phyloP scores from a whole-genome alignment of 1,140 invertebrate genomes.

The Streblospio benedicti region DNA sequence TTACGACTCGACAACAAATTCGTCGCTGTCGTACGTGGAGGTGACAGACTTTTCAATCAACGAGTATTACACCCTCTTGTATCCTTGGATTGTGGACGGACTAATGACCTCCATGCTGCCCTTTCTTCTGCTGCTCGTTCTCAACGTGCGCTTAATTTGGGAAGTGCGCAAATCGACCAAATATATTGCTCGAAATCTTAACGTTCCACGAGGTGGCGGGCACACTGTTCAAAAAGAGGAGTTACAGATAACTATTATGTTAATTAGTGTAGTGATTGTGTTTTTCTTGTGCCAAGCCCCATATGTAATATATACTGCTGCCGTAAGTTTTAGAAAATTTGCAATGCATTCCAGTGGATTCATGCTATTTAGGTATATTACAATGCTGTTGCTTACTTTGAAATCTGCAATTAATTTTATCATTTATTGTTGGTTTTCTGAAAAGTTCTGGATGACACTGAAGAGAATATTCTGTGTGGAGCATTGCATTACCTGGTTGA shows the following conservation, averaged over 20 bases:
- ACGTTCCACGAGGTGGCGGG: slow-evolving; percentile 17
- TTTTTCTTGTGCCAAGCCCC: slow-evolving; percentile 67
- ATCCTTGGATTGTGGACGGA: slow-evolving; percentile 57
- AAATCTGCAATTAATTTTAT: slow-evolving; percentile 66
- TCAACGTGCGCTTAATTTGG: slow-evolving; percentile 62
- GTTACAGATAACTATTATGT: slow-evolving; percentile 60
- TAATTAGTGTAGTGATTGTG: slow-evolving; percentile 63
- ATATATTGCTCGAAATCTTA: slow-evolving; percentile 30
- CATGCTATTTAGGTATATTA: slow-evolving; percentile 15
- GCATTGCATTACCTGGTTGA: background rate
- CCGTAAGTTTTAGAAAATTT: slow-evolving; percentile 49
- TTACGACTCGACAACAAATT: slow-evolving; percentile 44
- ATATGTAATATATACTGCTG: slow-evolving; percentile 46
- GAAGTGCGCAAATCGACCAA: slow-evolving; percentile 52
- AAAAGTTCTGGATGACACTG: slow-evolving; percentile 67
- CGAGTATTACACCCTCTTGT: slow-evolving; percentile 53
- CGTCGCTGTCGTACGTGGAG: slow-evolving; percentile 3
- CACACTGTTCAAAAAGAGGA: slow-evolving; percentile 55
- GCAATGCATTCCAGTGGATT: background rate
- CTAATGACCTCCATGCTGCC: slow-evolving; percentile 58
- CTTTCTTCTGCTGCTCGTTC: slow-evolving; percentile 56
- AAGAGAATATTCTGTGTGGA: slow-evolving; percentile 55
- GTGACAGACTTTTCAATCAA: slow-evolving; percentile 38
- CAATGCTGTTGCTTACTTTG: slow-evolving; percentile 59
- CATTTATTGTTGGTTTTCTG: slow-evolving; percentile 67